Evolutionary conservation across 2,113 vertebrate species (phyloP).

Genomic region (Ivindomyrus marchei): DNA sequence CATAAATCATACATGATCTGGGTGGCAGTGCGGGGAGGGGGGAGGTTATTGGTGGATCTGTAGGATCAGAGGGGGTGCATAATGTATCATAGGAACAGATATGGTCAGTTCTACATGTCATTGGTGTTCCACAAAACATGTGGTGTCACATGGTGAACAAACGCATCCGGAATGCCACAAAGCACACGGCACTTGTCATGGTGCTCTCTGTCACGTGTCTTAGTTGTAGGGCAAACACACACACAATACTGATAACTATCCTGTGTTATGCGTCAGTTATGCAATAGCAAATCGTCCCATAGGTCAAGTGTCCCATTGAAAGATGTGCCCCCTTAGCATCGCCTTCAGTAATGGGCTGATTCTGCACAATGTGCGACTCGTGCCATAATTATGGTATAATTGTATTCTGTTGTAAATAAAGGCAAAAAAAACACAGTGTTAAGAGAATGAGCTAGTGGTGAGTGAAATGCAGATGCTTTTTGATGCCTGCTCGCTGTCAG

Average conservation of each 20-base stretch:
- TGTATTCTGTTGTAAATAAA: not conserved
- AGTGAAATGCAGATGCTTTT: not conserved
- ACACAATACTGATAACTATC: not conserved
- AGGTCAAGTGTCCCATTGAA: not conserved
- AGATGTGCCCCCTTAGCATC: not conserved
- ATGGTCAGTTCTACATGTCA: not conserved
- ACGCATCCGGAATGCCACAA: not conserved
- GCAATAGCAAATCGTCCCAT: not conserved
- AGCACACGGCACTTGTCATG: not conserved
- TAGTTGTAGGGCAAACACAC: not conserved
- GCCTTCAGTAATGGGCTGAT: not conserved
- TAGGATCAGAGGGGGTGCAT: constrained; percentile 7
- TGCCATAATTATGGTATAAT: not conserved
- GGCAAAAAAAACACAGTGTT: not conserved
- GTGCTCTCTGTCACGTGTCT: not conserved
- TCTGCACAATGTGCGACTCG: not conserved
- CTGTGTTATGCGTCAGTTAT: not conserved
- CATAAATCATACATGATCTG: not conserved
- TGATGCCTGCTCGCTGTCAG: not conserved
- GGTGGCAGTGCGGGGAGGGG: not conserved
- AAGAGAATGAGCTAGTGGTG: not conserved
- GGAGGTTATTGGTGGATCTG: not conserved
- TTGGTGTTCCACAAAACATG: not conserved
- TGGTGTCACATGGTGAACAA: not conserved
- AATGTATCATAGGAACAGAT: not conserved